Base-by-base conservation (phyloP, 1,140 invertebrate species). In the Drosophila azteca region DNA sequence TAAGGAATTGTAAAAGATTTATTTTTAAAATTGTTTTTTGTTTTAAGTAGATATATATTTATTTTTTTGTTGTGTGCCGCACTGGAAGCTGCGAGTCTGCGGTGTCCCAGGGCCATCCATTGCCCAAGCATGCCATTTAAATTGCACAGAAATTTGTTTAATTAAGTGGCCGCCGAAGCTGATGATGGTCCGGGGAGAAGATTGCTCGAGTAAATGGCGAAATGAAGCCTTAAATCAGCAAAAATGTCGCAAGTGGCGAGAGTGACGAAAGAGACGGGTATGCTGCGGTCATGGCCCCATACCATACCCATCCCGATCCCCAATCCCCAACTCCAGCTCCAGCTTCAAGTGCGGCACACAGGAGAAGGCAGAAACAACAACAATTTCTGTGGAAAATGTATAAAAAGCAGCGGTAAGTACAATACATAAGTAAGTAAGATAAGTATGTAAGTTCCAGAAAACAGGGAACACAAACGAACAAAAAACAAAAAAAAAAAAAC, bases 301-400 rank as follows among this genome's bases (percentile, higher is more conserved):
- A 39, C 64, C 35, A 39, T 39, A 39, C 35, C 35, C 35, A 39
- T 4, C 4, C 29, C 29, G 8, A 9, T 11, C 9, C 11, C 35
- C 9, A 39, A 22, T 17, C 39, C 39, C 51, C 51, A 57, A 31
- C 22, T 45, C 29, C 50, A 79, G 72, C 22, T 45, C 29, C 50
- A 79, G 72, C 71, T 73, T 83, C 71, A 70, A 87, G 83, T 87
- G 83, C 79, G 66, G 44, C 71, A 65, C 75, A 62, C 49, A 70
- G 63, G 46, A 39, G 35, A 4, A 39, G 35, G 57, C 58, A 81
- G 77, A 89, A 88, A 88, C 83, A 88, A 88, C 83, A 88, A 88
- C 83, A 88, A 88, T 89, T 88, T 88, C 83, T 88, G 83, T 79
- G 79, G 79, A 80, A 80, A 87, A 87, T 76, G 75, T 88, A 70